Percentiles rank a stretch among this genome's conserved stretches.
Conservation (phyloP, 2,888 invertebrate genomes). For the Hypsopygia costalis region DNA sequence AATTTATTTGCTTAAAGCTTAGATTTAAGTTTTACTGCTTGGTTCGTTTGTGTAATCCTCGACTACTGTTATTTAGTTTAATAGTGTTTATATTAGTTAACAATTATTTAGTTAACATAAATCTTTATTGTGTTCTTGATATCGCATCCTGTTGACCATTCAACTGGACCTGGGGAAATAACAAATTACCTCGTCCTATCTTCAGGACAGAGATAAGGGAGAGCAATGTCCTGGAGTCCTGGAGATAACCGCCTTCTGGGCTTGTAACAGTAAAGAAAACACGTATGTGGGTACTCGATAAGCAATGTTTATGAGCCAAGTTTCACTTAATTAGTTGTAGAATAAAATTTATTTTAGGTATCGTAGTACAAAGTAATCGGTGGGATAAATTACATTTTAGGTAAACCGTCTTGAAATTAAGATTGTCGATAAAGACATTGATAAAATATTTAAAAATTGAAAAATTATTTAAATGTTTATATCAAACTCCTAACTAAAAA, state of each 20-base stretch:
- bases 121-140: slow-evolving; percentile 12
- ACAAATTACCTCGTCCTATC: slow-evolving; percentile 43
- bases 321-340: too few species aligned
- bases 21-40: too few species aligned
- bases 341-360: too few species aligned
- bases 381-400: too few species aligned
- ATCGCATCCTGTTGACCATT: slow-evolving; percentile 40
- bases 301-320: slow-evolving; percentile 11
- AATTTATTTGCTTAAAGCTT: background rate
- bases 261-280: slow-evolving; percentile 10
- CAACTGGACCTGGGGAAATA: slow-evolving; percentile 37
- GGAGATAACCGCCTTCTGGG: slow-evolving; percentile 35
- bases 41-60: too few species aligned
- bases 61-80: too few species aligned
- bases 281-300: slow-evolving; percentile 15
- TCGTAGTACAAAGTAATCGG: too few species aligned
- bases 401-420: too few species aligned
- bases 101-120: slow-evolving; percentile 11
- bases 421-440: too few species aligned
- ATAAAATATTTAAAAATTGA: too few species aligned
- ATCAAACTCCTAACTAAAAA: too few species aligned
- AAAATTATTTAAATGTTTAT: too few species aligned
- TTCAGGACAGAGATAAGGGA: slow-evolving; percentile 45
- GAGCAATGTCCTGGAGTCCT: slow-evolving; percentile 58
- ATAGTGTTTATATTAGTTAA: background rate